Conservation (phyloP, 35 echinoderm and acorn worm genomes). For the Anneissia japonica region DNA sequence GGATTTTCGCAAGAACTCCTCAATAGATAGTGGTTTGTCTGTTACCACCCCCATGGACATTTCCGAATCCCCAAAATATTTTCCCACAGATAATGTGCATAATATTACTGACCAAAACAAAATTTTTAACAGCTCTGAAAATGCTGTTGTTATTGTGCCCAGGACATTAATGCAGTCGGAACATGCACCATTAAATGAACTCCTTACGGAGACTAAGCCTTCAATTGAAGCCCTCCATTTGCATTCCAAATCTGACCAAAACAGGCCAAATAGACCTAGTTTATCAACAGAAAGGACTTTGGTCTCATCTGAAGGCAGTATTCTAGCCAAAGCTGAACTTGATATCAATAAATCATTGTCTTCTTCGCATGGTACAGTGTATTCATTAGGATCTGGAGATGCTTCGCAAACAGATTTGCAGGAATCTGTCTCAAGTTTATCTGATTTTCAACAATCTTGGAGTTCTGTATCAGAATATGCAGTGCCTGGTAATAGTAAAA, state of each 20-base stretch:
- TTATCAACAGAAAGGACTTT: not conserved
- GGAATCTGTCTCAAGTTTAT: not conserved
- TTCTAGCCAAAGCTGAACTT: not conserved
- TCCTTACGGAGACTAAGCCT: not conserved
- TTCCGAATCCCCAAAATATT: slow-evolving; percentile 29
- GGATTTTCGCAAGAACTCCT: slow-evolving; percentile 84
- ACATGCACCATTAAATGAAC: not conserved
- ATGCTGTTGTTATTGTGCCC: not conserved
- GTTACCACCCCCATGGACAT: slow-evolving; percentile 83
- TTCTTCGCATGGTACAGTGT: not conserved
- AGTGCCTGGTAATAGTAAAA: not conserved
- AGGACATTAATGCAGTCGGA: not conserved
- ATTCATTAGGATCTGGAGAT: not conserved
- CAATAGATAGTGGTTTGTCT: slow-evolving; percentile 85
- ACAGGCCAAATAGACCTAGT: not conserved
- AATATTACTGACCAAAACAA: not conserved
- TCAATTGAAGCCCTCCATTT: not conserved
- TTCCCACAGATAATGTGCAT: not conserved
- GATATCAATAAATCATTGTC: not conserved
- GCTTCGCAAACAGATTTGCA: not conserved
- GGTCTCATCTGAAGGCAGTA: not conserved
- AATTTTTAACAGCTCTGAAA: not conserved
- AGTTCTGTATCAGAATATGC: not conserved
- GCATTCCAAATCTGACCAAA: not conserved
- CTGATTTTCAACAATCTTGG: not conserved